These are phyloP conservation scores for Trematomus bernacchii DNA, from an alignment of 2,797 vertebrate genomes.

Conservation along the genomic window DNA sequence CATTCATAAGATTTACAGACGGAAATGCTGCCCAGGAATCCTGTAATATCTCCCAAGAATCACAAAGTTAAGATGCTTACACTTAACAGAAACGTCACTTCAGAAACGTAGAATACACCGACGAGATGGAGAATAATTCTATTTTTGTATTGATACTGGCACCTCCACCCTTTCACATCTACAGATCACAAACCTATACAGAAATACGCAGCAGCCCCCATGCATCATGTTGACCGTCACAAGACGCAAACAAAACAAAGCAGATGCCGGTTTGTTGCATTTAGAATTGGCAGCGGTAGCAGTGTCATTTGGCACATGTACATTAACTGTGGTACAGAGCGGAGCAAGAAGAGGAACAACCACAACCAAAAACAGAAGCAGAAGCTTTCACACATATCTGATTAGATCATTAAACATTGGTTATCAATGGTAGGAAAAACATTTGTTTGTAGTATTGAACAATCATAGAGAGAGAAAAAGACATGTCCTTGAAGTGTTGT, in stretches of 20 bases:
- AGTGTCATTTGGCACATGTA: conserved; percentile 79
- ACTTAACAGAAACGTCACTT: conserved; percentile 31
- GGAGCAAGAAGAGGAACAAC: conserved; percentile 64
- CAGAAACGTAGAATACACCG: conserved; percentile 20
- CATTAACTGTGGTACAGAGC: conserved; percentile 61
- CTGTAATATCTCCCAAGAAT: conserved; percentile 41
- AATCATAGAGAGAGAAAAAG: conserved; percentile 23
- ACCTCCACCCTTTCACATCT: conserved; percentile 19
- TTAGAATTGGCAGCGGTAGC: conserved; percentile 64
- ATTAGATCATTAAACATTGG: conserved; percentile 47
- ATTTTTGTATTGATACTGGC: conserved; percentile 17
- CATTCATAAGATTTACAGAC: conserved; percentile 76
- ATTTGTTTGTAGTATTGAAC: conserved; percentile 36
- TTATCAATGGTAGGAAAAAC: conserved; percentile 41
- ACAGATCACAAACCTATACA: conserved; percentile 54
- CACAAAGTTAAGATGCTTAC: conserved; percentile 37
- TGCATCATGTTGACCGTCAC: conserved; percentile 28
- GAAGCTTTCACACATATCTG: conserved; percentile 58
- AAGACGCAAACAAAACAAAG: conserved; percentile 52
- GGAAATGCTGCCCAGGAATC: conserved; percentile 47
- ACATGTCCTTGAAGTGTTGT: conserved; percentile 51
- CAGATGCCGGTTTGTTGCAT: conserved; percentile 37
- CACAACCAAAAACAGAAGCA: conserved; percentile 60
- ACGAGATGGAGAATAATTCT: conserved; percentile 18
- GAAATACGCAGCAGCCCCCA: conserved; percentile 35